These are phyloP conservation scores for Drosophila bunnanda DNA, from an alignment of 2,888 invertebrate species.

Conservation along the genomic window DNA sequence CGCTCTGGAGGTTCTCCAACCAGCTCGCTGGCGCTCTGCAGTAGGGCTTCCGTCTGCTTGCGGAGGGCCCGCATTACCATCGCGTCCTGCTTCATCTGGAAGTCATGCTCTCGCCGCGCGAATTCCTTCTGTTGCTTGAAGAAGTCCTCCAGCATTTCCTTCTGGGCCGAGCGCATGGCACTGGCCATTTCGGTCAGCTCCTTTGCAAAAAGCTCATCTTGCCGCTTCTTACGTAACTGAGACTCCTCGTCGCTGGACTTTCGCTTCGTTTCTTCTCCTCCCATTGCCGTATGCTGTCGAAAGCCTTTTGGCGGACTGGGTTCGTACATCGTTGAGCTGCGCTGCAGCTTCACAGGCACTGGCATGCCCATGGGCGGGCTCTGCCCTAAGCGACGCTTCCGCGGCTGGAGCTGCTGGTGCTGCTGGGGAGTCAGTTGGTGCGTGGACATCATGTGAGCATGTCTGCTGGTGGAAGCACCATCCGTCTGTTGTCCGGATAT, in stretches of 20 bases:
- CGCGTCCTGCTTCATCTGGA: slow-evolving; percentile 82
- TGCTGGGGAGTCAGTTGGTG: slow-evolving; percentile 37
- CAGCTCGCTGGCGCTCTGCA: slow-evolving; percentile 68
- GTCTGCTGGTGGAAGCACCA: slow-evolving; percentile 61
- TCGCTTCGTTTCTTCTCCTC: slow-evolving; percentile 8
- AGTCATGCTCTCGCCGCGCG: slow-evolving; percentile 82
- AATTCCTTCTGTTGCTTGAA: slow-evolving; percentile 82
- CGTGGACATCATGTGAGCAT: slow-evolving; percentile 48
- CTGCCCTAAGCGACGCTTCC: slow-evolving; percentile 56
- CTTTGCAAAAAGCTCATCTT: slow-evolving; percentile 71
- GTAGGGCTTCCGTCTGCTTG: slow-evolving; percentile 78
- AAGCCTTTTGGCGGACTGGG: background rate
- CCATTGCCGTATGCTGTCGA: background rate
- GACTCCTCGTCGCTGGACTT: slow-evolving; percentile 28
- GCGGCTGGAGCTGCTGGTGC: slow-evolving; percentile 43
- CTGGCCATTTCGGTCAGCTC: slow-evolving; percentile 79
- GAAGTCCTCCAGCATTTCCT: slow-evolving; percentile 81
- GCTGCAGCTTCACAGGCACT: slow-evolving; percentile 70
- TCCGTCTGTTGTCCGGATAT: slow-evolving; percentile 27
- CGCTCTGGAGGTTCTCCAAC: slow-evolving; percentile 22
- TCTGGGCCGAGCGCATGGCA: slow-evolving; percentile 78
- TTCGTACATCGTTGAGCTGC: slow-evolving; percentile 43
- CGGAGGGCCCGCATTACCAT: slow-evolving; percentile 81
- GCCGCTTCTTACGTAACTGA: slow-evolving; percentile 53
- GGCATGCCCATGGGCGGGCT: slow-evolving; percentile 31